Percentiles rank a stretch among this genome's conserved stretches.
Evolutionary conservation across 1,140 invertebrate species (phyloP).

Genomic region (Brevipalpus yothersi): DNA sequence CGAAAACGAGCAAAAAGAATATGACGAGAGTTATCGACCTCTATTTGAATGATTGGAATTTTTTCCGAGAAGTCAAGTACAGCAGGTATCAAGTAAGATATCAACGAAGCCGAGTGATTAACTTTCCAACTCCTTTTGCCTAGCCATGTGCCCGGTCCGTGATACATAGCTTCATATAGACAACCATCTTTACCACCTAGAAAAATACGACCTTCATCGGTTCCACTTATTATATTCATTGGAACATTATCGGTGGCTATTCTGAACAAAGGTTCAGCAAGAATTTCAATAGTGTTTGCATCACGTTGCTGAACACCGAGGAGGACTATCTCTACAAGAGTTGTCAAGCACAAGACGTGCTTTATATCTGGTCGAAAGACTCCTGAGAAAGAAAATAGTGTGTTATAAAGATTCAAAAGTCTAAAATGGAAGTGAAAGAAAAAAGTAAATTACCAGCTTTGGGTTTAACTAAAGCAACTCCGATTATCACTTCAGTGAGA

Average conservation of each 20-base stretch:
- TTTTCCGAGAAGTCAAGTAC: conserved; percentile 60
- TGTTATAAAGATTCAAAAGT: conserved; percentile 11
- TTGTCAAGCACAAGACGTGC: conserved; percentile 67
- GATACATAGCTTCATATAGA: conserved; percentile 84
- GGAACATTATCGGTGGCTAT: conserved; percentile 71
- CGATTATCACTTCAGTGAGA: conserved; percentile 18
- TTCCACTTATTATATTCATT: conserved; percentile 55
- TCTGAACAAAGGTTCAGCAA: conserved; percentile 77
- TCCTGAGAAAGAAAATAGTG: conserved; percentile 8
- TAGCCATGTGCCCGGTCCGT: conserved; percentile 58
- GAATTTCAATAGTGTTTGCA: conserved; percentile 14
- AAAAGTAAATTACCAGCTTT: conserved; percentile 12
- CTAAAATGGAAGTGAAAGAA: neutral
- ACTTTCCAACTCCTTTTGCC: conserved; percentile 80
- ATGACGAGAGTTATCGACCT: conserved; percentile 63
- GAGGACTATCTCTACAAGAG: conserved; percentile 56
- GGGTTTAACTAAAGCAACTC: conserved; percentile 15
- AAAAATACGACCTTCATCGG: conserved; percentile 66
- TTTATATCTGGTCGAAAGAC: conserved; percentile 77
- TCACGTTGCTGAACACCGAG: conserved; percentile 24
- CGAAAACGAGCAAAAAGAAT: conserved; percentile 65
- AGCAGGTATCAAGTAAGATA: conserved; percentile 72
- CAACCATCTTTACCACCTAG: conserved; percentile 80
- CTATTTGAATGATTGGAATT: conserved; percentile 70
- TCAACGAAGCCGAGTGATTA: conserved; percentile 64